A percentile compares a stretch with the other conserved stretches of the same genome.
Evolutionary conservation across 2,113 vertebrate genomes (phyloP).

Genomic region (Spea bombifrons): DNA sequence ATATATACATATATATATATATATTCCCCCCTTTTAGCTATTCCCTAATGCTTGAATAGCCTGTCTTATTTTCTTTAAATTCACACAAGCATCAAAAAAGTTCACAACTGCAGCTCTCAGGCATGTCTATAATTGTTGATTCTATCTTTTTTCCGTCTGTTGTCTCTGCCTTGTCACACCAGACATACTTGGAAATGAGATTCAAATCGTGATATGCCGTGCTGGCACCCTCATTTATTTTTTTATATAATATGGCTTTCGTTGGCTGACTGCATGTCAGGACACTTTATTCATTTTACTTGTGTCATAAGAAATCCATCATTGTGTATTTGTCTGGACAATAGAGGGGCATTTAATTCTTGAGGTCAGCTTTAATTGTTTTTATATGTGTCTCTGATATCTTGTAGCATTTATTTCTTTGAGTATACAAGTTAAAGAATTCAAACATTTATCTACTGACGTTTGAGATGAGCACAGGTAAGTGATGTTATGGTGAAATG

Average conservation of each 20-base stretch:
- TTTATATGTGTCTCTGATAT: background rate
- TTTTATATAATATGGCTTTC: background rate
- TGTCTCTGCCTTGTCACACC: background rate
- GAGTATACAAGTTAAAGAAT: too few species aligned
- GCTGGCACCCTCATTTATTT: background rate
- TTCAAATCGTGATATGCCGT: background rate
- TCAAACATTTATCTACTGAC: too few species aligned
- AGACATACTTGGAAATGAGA: background rate
- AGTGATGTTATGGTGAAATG: too few species aligned
- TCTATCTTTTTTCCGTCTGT: background rate
- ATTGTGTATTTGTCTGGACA: background rate
- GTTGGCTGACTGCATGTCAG: background rate
- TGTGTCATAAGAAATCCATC: too few species aligned
- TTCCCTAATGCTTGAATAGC: too few species aligned
- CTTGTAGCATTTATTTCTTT: too few species aligned
- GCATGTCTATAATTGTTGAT: slow-evolving; percentile 6
- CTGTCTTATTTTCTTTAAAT: background rate
- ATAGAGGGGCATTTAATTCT: background rate
- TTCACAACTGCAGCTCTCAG: background rate
- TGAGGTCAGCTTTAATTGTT: slow-evolving; percentile 12
- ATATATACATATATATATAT: too few species aligned
- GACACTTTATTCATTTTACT: too few species aligned
- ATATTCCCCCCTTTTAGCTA: too few species aligned
- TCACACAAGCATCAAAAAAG: background rate
- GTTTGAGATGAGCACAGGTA: too few species aligned